Evolutionary conservation across 1,140 invertebrate species (phyloP).

Genomic region (Manduca sexta): DNA sequence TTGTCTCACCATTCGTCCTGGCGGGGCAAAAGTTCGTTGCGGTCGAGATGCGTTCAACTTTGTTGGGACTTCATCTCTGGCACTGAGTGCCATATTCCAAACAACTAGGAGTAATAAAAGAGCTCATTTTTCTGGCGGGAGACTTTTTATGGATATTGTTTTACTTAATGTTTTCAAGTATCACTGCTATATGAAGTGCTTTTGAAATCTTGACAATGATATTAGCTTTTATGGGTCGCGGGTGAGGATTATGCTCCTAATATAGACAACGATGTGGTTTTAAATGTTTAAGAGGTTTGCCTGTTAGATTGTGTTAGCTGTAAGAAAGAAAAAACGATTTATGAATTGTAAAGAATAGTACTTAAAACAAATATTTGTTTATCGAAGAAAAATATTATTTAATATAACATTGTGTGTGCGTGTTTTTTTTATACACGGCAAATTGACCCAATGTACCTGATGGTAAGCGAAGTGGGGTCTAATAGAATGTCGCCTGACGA

Average conservation of each 20-base stretch:
- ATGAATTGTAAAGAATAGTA: too few species aligned
- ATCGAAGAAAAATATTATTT: too few species aligned
- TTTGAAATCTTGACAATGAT: neutral
- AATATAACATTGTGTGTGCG: too few species aligned
- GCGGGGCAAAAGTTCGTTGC: neutral
- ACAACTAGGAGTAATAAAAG: constrained; percentile 24
- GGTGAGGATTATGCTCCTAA: too few species aligned
- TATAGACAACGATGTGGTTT: neutral
- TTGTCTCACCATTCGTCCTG: neutral
- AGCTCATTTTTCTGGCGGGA: constrained; percentile 22
- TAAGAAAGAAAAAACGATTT: too few species aligned
- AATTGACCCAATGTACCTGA: too few species aligned
- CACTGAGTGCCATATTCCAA: constrained; percentile 18
- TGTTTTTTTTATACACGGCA: too few species aligned
- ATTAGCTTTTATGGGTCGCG: neutral
- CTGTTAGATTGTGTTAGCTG: too few species aligned
- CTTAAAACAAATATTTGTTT: too few species aligned
- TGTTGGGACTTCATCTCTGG: constrained; percentile 15
- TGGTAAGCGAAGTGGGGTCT: too few species aligned
- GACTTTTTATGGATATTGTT: constrained; percentile 26
- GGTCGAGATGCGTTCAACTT: constrained; percentile 11
- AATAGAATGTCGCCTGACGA: too few species aligned
- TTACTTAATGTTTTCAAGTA: constrained; percentile 19
- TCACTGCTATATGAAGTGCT: constrained; percentile 1
- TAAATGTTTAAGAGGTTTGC: neutral